These are phyloP conservation scores for Cebidichthys violaceus DNA, from an alignment of 2,113 vertebrate species.

Conservation along the genomic window DNA sequence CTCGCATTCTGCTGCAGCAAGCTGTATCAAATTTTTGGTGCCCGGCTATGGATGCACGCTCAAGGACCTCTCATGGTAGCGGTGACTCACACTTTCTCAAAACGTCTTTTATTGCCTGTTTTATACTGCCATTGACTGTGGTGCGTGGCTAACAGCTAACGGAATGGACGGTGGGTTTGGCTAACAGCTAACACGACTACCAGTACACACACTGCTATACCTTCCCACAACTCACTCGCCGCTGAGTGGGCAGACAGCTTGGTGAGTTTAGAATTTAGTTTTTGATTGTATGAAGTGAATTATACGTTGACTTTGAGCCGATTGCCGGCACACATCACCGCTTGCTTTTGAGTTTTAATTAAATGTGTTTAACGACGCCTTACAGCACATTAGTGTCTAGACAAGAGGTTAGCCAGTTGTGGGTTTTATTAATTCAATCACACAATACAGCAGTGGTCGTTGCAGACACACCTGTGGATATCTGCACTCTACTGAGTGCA, in stretches of 20 bases:
- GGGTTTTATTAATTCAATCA: neutral
- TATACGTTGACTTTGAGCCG: neutral
- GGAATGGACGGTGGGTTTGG: too few species aligned
- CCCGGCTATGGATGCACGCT: too few species aligned
- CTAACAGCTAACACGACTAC: too few species aligned
- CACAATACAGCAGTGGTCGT: neutral
- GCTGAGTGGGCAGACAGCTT: too few species aligned
- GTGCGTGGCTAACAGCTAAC: neutral
- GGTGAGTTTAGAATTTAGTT: neutral
- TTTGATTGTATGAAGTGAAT: neutral
- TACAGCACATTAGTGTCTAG: neutral
- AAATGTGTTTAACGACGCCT: neutral
- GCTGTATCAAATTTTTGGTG: neutral
- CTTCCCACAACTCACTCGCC: too few species aligned
- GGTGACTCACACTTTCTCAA: neutral
- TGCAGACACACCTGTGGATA: neutral
- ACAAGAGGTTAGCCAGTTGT: neutral
- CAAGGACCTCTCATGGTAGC: too few species aligned
- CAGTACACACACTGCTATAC: too few species aligned
- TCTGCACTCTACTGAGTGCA: neutral
- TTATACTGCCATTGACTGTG: neutral
- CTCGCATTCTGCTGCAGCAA: neutral
- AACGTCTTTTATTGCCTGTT: neutral
- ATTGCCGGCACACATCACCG: neutral
- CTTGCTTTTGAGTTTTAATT: neutral